These are phyloP conservation scores for Uropsilus gracilis DNA, from an alignment of 2,113 vertebrate genomes.

Conservation along the genomic window DNA sequence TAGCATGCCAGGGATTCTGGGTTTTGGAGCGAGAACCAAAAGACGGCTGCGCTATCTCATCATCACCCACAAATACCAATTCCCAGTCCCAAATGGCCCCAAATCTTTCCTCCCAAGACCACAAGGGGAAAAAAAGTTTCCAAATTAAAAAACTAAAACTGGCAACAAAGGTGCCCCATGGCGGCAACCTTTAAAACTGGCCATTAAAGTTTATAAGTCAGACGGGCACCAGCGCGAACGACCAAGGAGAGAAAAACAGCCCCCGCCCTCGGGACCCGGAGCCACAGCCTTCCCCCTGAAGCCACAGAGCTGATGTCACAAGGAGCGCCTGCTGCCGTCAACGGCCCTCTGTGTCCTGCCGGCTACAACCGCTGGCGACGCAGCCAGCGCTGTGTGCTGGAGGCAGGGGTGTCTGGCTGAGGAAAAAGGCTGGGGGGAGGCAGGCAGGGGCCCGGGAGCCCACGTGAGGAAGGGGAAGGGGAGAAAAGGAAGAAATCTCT, in stretches of 20 bases:
- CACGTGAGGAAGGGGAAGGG: background rate
- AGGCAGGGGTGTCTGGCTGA: slow-evolving; percentile 80
- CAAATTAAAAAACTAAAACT: slow-evolving; percentile 91
- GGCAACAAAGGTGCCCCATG: slow-evolving; percentile 88
- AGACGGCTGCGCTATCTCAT: slow-evolving; percentile 81
- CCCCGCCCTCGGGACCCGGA: slow-evolving; percentile 82
- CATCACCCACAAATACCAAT: slow-evolving; percentile 84
- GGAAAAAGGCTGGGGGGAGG: slow-evolving; percentile 77
- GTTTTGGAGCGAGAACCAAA: slow-evolving; percentile 77
- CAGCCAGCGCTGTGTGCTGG: slow-evolving; percentile 77
- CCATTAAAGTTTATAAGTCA: slow-evolving; percentile 91
- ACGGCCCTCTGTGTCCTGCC: slow-evolving; percentile 77
- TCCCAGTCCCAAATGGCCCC: slow-evolving; percentile 81
- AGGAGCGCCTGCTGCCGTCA: slow-evolving; percentile 83
- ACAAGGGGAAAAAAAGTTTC: slow-evolving; percentile 88
- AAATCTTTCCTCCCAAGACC: slow-evolving; percentile 87
- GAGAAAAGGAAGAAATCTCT: background rate
- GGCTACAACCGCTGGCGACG: slow-evolving; percentile 73
- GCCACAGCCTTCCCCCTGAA: slow-evolving; percentile 87
- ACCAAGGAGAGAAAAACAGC: slow-evolving; percentile 86
- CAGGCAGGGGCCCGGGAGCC: background rate
- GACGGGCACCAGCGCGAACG: slow-evolving; percentile 84
- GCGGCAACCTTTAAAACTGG: slow-evolving; percentile 89
- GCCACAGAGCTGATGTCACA: slow-evolving; percentile 87
- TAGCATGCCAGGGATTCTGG: slow-evolving; percentile 59